phyloP scores from a whole-genome alignment of 2,888 invertebrate species.

The Rhagonycha lutea region DNA sequence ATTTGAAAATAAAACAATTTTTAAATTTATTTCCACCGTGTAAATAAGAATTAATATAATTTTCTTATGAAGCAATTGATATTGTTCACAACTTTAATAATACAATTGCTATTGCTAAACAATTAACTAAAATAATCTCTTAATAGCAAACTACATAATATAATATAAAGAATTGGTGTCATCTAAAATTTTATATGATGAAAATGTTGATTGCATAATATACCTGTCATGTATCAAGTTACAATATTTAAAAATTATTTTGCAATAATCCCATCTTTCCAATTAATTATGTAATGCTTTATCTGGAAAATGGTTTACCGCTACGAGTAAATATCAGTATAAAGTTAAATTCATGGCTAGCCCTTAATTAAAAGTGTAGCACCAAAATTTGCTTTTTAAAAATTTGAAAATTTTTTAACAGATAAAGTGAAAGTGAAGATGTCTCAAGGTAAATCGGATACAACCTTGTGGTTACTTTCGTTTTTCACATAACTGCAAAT shows the following conservation, averaged over 20 bases:
- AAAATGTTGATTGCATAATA: conserved; percentile 12
- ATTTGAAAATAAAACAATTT: not conserved
- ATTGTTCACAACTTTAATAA: not conserved
- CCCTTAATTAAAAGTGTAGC: not conserved
- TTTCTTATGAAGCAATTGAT: not conserved
- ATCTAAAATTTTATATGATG: conserved; percentile 9
- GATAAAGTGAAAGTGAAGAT: conserved; percentile 36
- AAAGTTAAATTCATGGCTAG: not conserved
- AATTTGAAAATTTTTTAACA: conserved; percentile 17
- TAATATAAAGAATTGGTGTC: conserved; percentile 14
- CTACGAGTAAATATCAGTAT: not conserved
- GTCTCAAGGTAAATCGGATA: conserved; percentile 46
- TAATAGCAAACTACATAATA: conserved; percentile 6
- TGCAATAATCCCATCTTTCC: conserved; percentile 14
- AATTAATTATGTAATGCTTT: conserved; percentile 12
- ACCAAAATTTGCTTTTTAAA: not conserved
- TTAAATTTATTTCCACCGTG: not conserved
- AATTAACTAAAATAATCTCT: not conserved
- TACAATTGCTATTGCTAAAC: not conserved
- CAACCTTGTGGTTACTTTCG: conserved; percentile 42
- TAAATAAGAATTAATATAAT: not conserved
- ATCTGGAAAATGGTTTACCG: not conserved
- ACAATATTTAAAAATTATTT: conserved; percentile 7
- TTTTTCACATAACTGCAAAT: conserved; percentile 13
- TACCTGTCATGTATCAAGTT: conserved; percentile 10